Conservation (phyloP, 2,797 vertebrate species). For the Anguilla anguilla region DNA sequence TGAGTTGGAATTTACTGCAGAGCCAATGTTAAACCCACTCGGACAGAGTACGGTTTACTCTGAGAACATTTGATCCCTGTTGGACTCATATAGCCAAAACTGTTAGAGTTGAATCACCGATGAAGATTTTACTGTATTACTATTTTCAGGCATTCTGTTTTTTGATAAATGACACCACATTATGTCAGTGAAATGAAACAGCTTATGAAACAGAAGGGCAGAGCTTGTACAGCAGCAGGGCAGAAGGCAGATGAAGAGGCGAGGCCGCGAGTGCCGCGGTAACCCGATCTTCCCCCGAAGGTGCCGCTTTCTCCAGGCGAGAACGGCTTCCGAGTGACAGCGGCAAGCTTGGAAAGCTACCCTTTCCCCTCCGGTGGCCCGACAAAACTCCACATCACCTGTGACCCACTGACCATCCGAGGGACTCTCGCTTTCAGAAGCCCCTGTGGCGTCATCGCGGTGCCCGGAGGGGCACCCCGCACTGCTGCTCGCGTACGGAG, state of each 20-base stretch:
- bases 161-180: not conserved
- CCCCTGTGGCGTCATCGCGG: constrained; percentile 43
- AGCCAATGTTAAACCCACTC: not conserved
- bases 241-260: not conserved
- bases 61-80: not conserved
- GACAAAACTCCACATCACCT: constrained; percentile 58
- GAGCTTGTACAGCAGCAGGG: not conserved
- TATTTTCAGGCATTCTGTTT: not conserved
- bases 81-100: not conserved
- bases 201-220: not conserved
- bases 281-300: not conserved
- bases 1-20: not conserved
- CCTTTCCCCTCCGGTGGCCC: constrained; percentile 5
- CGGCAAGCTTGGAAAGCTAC: not conserved
- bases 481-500: not conserved
- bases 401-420: constrained; percentile 57
- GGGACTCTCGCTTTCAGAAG: constrained; percentile 49
- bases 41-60: not conserved
- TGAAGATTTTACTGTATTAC: not conserved
- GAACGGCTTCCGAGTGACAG: not conserved
- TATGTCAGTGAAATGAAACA: not conserved
- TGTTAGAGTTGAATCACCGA: not conserved
- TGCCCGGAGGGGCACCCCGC: constrained; percentile 43
- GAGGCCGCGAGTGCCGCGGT: not conserved
- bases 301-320: not conserved